A percentile compares a stretch with the other conserved stretches of the same genome.
These are phyloP conservation scores for Asteroscopus sphinx DNA, from an alignment of 2,888 invertebrate genomes.

Conservation along the genomic window DNA sequence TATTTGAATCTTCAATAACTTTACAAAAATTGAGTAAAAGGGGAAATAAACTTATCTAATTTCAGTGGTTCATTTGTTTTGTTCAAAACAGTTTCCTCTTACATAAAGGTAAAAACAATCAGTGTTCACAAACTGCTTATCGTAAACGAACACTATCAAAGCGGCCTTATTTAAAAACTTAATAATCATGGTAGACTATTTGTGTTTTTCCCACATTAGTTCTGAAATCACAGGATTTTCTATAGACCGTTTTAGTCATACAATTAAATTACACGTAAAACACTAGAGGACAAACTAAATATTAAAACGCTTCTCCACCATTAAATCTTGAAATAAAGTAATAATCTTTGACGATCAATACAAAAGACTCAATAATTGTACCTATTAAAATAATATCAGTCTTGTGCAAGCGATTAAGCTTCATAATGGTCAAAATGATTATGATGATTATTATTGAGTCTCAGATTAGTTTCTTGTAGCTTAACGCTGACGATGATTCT, in stretches of 20 bases:
- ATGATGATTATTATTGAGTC: constrained; percentile 13
- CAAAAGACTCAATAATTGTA: constrained; percentile 24
- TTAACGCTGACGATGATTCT: constrained; percentile 3
- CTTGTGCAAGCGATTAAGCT: constrained; percentile 17
- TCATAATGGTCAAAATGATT: constrained; percentile 28
- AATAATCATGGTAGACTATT: too few species aligned
- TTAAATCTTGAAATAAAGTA: constrained; percentile 11
- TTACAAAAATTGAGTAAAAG: too few species aligned
- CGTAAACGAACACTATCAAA: too few species aligned
- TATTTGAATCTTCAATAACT: too few species aligned
- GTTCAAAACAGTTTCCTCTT: too few species aligned
- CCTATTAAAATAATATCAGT: constrained; percentile 45
- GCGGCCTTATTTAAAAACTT: too few species aligned
- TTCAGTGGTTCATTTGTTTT: too few species aligned
- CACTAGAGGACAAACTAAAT: constrained; percentile 20
- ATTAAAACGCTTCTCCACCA: not conserved
- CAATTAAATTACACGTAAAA: not conserved
- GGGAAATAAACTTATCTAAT: too few species aligned
- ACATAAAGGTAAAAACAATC: too few species aligned
- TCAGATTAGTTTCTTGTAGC: constrained; percentile 2
- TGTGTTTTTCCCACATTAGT: not conserved
- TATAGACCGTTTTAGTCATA: too few species aligned
- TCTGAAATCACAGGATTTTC: not conserved
- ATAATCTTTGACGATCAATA: constrained; percentile 25
- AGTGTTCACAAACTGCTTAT: too few species aligned